These are phyloP conservation scores for Haliaeetus leucogaster DNA, from an alignment of 2,113 vertebrate species.

Conservation along the genomic window DNA sequence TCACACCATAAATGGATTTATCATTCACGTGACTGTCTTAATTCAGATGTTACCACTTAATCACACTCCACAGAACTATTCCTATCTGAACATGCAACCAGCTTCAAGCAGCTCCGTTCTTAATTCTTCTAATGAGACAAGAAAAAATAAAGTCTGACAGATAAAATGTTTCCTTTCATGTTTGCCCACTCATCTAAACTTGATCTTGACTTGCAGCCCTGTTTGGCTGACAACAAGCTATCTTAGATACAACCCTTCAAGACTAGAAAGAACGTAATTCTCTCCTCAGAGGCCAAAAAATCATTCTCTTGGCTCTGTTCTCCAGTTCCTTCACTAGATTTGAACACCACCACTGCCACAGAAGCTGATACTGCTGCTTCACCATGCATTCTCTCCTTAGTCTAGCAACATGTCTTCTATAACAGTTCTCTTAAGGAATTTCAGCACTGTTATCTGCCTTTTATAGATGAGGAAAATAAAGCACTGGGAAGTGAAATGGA, in stretches of 20 bases:
- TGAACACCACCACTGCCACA: background rate
- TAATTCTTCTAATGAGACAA: background rate
- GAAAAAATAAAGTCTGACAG: background rate
- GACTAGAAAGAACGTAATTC: background rate
- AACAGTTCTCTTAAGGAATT: background rate
- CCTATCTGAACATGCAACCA: background rate
- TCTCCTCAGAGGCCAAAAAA: background rate
- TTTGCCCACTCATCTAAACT: background rate
- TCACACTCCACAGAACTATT: background rate
- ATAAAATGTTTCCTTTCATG: background rate
- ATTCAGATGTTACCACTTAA: background rate
- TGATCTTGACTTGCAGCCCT: background rate
- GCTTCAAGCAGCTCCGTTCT: background rate
- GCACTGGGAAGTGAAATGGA: background rate
- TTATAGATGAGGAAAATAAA: background rate
- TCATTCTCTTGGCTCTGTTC: background rate
- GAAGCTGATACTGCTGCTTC: background rate
- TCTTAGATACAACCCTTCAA: background rate
- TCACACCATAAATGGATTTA: background rate
- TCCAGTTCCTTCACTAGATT: background rate
- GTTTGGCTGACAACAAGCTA: background rate
- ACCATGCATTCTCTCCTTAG: background rate
- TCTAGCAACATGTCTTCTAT: background rate
- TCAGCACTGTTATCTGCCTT: background rate
- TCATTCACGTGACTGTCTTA: background rate